Evolutionary conservation across 2,888 invertebrate species (phyloP).

Genomic region (Antheraea assamensis): DNA sequence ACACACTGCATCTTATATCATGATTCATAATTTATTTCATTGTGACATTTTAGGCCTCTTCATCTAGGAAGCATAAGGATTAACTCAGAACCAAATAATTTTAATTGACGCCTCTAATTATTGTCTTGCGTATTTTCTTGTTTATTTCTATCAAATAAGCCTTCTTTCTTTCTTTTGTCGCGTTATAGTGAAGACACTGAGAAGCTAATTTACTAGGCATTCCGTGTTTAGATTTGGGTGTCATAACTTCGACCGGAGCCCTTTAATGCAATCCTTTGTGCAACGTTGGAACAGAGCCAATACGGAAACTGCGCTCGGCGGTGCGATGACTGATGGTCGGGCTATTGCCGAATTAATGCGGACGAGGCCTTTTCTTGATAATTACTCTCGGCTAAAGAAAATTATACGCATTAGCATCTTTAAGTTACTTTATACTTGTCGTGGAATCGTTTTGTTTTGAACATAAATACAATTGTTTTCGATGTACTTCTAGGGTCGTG

Average conservation of each 20-base stretch:
- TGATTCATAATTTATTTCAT: neutral
- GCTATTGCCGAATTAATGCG: slow-evolving; percentile 48
- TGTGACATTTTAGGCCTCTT: neutral
- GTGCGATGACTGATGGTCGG: slow-evolving; percentile 42
- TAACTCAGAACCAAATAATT: neutral
- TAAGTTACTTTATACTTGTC: neutral
- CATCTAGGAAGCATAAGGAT: neutral
- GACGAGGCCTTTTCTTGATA: slow-evolving; percentile 20
- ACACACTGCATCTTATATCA: neutral
- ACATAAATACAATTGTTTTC: neutral
- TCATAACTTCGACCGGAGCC: slow-evolving; percentile 50
- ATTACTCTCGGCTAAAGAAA: neutral
- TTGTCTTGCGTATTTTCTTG: neutral
- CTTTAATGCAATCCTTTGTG: slow-evolving; percentile 67
- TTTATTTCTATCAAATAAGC: neutral
- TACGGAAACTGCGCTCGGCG: slow-evolving; percentile 55
- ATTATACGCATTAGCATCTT: neutral
- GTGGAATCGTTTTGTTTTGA: neutral
- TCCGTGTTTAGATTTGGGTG: slow-evolving; percentile 49
- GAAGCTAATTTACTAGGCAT: slow-evolving; percentile 25
- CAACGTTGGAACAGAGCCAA: slow-evolving; percentile 64
- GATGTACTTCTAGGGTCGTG: neutral
- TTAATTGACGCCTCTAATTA: neutral
- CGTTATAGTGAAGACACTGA: slow-evolving; percentile 9
- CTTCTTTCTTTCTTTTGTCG: neutral